Evolutionary conservation across 2,888 invertebrate genomes (phyloP).

Genomic region (Rhamnusium bicolor): DNA sequence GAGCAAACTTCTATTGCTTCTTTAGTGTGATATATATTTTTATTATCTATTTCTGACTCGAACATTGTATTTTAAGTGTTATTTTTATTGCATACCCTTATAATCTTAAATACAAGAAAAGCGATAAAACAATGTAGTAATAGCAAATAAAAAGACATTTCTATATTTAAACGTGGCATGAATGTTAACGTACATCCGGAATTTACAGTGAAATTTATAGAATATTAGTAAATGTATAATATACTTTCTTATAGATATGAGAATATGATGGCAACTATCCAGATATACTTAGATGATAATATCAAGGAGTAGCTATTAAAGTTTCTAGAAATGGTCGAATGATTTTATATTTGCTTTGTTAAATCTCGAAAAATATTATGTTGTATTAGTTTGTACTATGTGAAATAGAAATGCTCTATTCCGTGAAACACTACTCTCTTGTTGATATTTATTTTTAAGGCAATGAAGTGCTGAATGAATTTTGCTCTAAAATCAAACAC

Average conservation of each 20-base stretch:
- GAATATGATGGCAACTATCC: slow-evolving; percentile 16
- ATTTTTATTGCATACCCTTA: slow-evolving; percentile 2
- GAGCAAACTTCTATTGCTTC: neutral
- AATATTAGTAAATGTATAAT: slow-evolving; percentile 21
- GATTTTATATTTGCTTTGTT: slow-evolving; percentile 27
- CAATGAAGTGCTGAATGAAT: too few species aligned
- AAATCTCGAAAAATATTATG: too few species aligned
- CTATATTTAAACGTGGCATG: slow-evolving; percentile 9
- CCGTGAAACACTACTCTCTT: too few species aligned
- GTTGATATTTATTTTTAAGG: too few species aligned
- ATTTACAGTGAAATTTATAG: slow-evolving; percentile 10
- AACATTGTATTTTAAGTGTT: neutral
- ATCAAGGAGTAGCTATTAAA: slow-evolving; percentile 23
- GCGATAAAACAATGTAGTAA: slow-evolving; percentile 26
- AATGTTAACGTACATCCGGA: neutral
- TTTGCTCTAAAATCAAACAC: too few species aligned
- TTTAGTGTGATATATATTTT: neutral
- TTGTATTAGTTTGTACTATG: too few species aligned
- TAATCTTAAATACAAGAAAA: slow-evolving; percentile 9
- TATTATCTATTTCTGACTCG: neutral
- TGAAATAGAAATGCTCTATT: too few species aligned
- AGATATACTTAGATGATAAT: slow-evolving; percentile 20
- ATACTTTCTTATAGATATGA: slow-evolving; percentile 5
- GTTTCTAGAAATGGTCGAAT: slow-evolving; percentile 17
- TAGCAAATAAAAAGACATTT: slow-evolving; percentile 8